Base-by-base conservation (phyloP, 2,888 invertebrate species). In the Drosophila peninsularis region DNA sequence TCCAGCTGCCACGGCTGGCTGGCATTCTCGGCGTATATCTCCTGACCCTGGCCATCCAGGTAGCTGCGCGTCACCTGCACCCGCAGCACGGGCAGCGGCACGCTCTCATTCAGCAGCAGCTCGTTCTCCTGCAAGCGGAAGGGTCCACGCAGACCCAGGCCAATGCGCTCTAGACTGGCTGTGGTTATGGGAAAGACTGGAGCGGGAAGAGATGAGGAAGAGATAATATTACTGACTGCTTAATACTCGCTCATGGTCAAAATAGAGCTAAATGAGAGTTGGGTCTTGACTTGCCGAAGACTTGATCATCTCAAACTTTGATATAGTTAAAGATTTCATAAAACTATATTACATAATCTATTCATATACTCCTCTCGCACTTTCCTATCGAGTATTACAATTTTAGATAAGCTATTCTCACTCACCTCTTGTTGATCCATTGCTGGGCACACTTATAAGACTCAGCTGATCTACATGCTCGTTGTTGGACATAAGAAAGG, bases 401-500 rank as follows among this genome's bases (percentile, higher is more conserved):
- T 30, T 30, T 7, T 7, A 6, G 6, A 30, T 24, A 3, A 24
- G 24, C n/a, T 24, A 2, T 24, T 24, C 24, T 4, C 7, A 53
- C 77, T 52, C 41, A 90, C 91, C 80, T 80, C 79, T 72, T 13
- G 84, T 72, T 0, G 89, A 83, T 52, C 89, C 83, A 68, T 87
- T 89, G 58, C 56, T 78, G 52, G 91, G 91, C 61, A 96, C 93
- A 5, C 94, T 94, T 0, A 96, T 93, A 82, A 95, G 94, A 82
- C 95, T 94, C 53, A 93, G 92, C 21, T 93, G 91, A 49, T 94
- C 93, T 37, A 94, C 93, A 85, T 94, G 95, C 80, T 96, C 96
- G 71, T 94, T 95, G 86, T 95, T 96, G 82, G 94, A 93, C 93
- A 96, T 94, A 73, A 96, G 93, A 10, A 94, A 94, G 5, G 94